Evolutionary conservation across 2,888 invertebrate genomes (phyloP).

Genomic region (Rhagium mordax): DNA sequence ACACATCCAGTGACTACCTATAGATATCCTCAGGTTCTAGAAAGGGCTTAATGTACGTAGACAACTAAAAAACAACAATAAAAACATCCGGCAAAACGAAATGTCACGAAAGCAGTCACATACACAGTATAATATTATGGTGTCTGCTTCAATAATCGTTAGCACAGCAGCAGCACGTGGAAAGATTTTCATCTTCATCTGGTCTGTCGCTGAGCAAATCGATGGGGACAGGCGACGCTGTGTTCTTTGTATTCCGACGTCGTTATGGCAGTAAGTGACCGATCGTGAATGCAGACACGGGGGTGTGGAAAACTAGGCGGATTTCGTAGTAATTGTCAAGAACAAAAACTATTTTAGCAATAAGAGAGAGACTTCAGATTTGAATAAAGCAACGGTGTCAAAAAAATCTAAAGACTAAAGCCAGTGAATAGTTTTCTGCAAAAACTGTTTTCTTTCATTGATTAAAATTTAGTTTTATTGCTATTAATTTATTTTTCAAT

Average conservation of each 20-base stretch:
- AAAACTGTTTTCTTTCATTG: too few relatives aligned
- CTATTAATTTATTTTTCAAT: too few relatives aligned
- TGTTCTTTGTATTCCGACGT: constrained; percentile 1
- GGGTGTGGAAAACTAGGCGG: too few relatives aligned
- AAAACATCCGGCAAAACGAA: constrained; percentile 1
- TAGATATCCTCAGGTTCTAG: not conserved
- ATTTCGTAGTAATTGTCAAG: too few relatives aligned
- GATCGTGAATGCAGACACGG: too few relatives aligned
- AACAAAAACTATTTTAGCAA: too few relatives aligned
- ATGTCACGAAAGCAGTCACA: constrained; percentile 5
- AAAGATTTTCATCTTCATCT: constrained; percentile 3
- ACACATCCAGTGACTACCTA: not conserved
- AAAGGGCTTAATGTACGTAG: not conserved
- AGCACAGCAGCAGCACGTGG: constrained; percentile 6
- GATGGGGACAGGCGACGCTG: constrained; percentile 3
- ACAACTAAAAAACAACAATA: not conserved
- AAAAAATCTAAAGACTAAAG: too few relatives aligned
- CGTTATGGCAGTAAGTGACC: too few relatives aligned
- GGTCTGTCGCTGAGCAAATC: not conserved
- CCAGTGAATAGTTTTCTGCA: too few relatives aligned
- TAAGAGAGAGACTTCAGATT: too few relatives aligned
- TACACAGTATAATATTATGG: constrained; percentile 8
- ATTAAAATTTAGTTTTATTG: too few relatives aligned
- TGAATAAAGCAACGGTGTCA: too few relatives aligned
- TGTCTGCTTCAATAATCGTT: constrained; percentile 20